A percentile compares a stretch with the other conserved stretches of the same genome.
Conservation (phyloP, 2,113 vertebrate species). For the Lamprologus callipterus region DNA sequence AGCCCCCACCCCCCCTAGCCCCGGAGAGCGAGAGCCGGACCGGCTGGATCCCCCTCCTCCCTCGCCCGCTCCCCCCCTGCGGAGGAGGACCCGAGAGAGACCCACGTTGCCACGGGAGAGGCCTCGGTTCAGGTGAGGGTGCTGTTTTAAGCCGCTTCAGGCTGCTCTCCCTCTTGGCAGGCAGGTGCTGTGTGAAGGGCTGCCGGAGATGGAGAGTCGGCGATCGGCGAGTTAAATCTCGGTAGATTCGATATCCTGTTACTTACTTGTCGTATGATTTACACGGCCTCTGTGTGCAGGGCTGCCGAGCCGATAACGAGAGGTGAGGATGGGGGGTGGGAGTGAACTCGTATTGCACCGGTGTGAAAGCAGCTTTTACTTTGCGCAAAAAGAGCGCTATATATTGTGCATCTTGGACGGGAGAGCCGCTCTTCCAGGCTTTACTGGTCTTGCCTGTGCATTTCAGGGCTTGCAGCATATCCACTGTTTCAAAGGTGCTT, state of each 20-base stretch:
- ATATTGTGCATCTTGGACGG: neutral
- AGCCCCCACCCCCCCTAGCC: neutral
- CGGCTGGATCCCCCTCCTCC: slow-evolving; percentile 47
- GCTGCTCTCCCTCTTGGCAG: neutral
- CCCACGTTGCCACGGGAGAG: slow-evolving; percentile 63
- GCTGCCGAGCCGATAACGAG: neutral
- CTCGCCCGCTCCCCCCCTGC: neutral
- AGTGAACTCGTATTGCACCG: neutral
- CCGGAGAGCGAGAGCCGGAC: slow-evolving; percentile 53
- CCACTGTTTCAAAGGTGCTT: neutral
- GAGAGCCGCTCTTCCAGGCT: neutral
- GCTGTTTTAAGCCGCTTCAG: neutral
- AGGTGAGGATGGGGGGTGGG: neutral
- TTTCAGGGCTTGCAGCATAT: neutral
- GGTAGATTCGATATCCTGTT: slow-evolving; percentile 10
- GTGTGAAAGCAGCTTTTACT: neutral
- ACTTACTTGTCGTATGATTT: neutral
- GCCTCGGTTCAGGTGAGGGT: slow-evolving; percentile 65
- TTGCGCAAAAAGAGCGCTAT: slow-evolving; percentile 46
- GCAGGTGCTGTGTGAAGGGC: slow-evolving; percentile 14
- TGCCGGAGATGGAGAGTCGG: slow-evolving; percentile 28
- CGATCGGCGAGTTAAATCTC: slow-evolving; percentile 9
- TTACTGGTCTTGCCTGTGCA: neutral
- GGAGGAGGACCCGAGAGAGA: slow-evolving; percentile 63
- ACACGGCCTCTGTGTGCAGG: neutral